These are phyloP conservation scores for Alaudala cheleensis DNA, from an alignment of 2,113 vertebrate species.

Conservation along the genomic window DNA sequence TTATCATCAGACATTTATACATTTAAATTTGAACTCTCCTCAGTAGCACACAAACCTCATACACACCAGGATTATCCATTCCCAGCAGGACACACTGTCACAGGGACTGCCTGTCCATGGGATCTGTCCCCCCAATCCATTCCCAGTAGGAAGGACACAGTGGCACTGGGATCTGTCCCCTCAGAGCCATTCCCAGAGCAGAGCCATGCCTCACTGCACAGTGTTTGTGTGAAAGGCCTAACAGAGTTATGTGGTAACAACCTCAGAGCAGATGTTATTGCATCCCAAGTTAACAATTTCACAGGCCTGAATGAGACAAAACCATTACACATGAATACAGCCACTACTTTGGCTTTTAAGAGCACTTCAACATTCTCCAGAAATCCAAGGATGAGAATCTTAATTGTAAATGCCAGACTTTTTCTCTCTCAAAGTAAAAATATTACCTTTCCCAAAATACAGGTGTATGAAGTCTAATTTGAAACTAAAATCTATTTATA, in stretches of 20 bases:
- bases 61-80: too few relatives aligned
- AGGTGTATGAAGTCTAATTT: not conserved
- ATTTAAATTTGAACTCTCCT: too few relatives aligned
- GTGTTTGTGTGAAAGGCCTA: not conserved
- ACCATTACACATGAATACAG: not conserved
- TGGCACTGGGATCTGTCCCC: not conserved
- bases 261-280: not conserved
- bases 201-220: not conserved
- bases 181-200: not conserved
- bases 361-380: not conserved
- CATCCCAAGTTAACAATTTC: not conserved
- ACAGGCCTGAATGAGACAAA: not conserved
- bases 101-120: not conserved
- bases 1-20: not conserved
- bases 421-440: not conserved
- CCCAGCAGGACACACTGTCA: not conserved
- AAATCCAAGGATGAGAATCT: not conserved
- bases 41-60: too few relatives aligned
- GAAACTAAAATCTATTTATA: not conserved
- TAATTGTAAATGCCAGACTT: not conserved
- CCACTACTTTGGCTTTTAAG: not conserved
- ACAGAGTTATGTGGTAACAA: fast-evolving
- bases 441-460: not conserved
- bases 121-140: not conserved
- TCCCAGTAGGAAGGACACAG: not conserved